A percentile compares a stretch with the other conserved stretches of the same genome.
These are phyloP conservation scores for Melanerpes formicivorus DNA, from an alignment of 2,113 vertebrate genomes.

Conservation along the genomic window DNA sequence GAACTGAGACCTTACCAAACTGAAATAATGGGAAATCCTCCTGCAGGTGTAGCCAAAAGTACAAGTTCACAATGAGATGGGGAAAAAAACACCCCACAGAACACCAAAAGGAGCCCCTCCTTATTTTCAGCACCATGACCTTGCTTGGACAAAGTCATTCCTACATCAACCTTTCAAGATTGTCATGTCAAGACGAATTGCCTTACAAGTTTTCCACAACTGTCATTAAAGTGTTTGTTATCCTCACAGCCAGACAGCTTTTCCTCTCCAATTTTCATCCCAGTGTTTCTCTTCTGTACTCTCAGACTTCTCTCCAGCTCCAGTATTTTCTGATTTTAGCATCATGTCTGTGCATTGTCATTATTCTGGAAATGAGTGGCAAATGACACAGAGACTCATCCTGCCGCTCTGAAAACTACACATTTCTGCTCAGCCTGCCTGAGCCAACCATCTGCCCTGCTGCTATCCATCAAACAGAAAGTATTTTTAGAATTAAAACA, in stretches of 20 bases:
- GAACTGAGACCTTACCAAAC: not conserved
- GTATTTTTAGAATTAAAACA: not conserved
- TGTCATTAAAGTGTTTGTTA: not conserved
- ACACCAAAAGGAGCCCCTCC: not conserved
- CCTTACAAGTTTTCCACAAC: not conserved
- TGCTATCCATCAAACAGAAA: not conserved
- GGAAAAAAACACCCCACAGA: not conserved
- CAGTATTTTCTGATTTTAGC: not conserved
- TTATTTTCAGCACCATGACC: not conserved
- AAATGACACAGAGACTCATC: not conserved
- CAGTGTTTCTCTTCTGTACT: not conserved
- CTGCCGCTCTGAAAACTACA: not conserved
- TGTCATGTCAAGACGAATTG: not conserved
- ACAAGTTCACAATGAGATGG: not conserved
- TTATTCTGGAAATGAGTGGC: no score
- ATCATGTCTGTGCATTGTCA: not conserved
- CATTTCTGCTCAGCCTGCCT: not conserved
- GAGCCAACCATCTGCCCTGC: not conserved
- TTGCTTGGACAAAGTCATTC: not conserved
- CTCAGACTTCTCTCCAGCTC: not conserved
- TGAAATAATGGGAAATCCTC: not conserved
- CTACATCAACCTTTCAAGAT: not conserved
- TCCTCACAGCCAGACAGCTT: not conserved
- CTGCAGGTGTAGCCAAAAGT: not conserved
- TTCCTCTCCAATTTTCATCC: not conserved